phyloP scores from a whole-genome alignment of 2,113 vertebrate species.

The Ploceus nigricollis region DNA sequence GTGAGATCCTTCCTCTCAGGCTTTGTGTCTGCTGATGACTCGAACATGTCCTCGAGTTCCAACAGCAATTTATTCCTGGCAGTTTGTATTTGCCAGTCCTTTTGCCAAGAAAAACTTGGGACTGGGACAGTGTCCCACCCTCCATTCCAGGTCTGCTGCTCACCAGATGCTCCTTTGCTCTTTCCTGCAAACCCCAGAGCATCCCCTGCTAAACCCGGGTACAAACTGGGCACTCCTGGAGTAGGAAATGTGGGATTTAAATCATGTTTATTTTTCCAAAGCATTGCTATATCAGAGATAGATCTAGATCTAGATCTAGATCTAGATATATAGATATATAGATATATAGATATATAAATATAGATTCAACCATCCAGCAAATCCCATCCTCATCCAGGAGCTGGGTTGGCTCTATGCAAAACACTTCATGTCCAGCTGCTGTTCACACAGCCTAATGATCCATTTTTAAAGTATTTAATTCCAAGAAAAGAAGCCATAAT shows the following conservation, averaged over 20 bases:
- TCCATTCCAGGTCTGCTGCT: slow-evolving; percentile 25
- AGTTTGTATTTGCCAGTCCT: not conserved
- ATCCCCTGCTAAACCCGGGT: not conserved
- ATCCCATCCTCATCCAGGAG: not conserved
- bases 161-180: not conserved
- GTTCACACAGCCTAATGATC: fast-evolving
- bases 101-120: slow-evolving; percentile 18
- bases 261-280: fast-evolving
- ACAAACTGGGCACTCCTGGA: fast-evolving
- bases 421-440: not conserved
- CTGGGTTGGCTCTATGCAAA: not conserved
- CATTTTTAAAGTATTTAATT: not conserved
- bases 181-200: not conserved
- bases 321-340: too few relatives aligned
- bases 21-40: slow-evolving; percentile 10
- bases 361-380: not conserved
- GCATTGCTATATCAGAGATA: fast-evolving
- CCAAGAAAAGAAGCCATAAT: not conserved
- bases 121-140: not conserved
- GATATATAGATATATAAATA: not conserved
- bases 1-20: not conserved
- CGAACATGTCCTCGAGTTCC: not conserved
- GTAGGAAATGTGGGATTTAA: fast-evolving
- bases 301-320: too few relatives aligned
- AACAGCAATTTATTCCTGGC: slow-evolving; percentile 25